A percentile compares a stretch with the other conserved stretches of the same genome.
phyloP scores from a whole-genome alignment of 2,797 vertebrate genomes.

The Melanotaenia pygmaea region DNA sequence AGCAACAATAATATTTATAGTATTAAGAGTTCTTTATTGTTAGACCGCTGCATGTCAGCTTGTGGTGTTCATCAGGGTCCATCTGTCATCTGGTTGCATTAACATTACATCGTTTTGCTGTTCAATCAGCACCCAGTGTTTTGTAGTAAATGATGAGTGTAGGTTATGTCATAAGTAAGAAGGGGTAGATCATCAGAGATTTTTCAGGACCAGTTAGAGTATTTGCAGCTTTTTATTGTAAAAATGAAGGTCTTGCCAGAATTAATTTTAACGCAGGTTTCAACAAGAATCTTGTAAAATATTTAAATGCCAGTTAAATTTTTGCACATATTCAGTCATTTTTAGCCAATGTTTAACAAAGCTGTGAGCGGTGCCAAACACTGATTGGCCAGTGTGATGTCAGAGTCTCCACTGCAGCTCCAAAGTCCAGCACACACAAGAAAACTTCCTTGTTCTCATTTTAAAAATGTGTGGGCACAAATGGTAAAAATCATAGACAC shows the following conservation, averaged over 20 bases:
- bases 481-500: not conserved
- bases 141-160: not conserved
- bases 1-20: not conserved
- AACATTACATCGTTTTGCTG: no score
- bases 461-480: not conserved
- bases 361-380: no score
- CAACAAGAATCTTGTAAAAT: not conserved
- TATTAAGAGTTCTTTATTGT: no score
- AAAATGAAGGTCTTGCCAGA: not conserved
- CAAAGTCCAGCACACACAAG: not conserved
- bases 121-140: not conserved
- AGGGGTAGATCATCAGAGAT: not conserved
- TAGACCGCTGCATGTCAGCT: not conserved
- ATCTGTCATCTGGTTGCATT: not conserved
- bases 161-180: not conserved
- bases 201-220: not conserved
- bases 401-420: not conserved
- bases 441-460: not conserved
- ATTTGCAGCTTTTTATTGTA: not conserved
- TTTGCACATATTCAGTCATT: not conserved
- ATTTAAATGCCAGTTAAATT: not conserved
- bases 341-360: not conserved
- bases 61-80: not conserved
- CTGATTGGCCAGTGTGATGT: not conserved
- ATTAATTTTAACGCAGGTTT: no score